These are phyloP conservation scores for Drosophila bunnanda DNA, from an alignment of 2,888 invertebrate genomes.

Conservation along the genomic window DNA sequence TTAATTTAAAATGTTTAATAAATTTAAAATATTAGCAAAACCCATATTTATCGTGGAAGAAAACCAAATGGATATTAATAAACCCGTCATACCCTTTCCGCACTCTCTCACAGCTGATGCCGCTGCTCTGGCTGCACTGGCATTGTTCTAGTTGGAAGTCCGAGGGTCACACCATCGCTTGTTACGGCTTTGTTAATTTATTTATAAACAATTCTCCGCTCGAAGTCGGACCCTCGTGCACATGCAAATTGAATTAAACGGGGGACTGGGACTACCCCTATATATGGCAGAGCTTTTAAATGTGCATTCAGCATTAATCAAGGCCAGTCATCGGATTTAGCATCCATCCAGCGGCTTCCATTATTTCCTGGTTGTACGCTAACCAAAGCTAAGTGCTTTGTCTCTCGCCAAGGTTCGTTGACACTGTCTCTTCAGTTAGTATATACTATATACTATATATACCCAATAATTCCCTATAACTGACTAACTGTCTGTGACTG, in stretches of 20 bases:
- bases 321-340: slow-evolving; percentile 50
- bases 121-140: slow-evolving; percentile 13
- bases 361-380: slow-evolving; percentile 44
- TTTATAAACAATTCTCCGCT: slow-evolving; percentile 55
- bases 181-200: slow-evolving; percentile 57
- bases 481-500: slow-evolving; percentile 36
- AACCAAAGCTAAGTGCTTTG: slow-evolving; percentile 44
- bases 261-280: slow-evolving; percentile 26
- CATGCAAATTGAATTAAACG: slow-evolving; percentile 69
- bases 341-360: slow-evolving; percentile 16
- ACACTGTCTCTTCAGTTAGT: slow-evolving; percentile 28
- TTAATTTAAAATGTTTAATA: neutral
- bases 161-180: slow-evolving; percentile 39
- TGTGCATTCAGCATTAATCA: slow-evolving; percentile 60
- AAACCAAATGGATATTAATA: slow-evolving; percentile 1
- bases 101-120: slow-evolving; percentile 3
- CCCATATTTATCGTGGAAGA: too few relatives aligned
- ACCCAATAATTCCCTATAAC: slow-evolving; percentile 25
- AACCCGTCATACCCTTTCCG: slow-evolving; percentile 2
- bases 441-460: slow-evolving; percentile 3
- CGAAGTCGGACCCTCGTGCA: slow-evolving; percentile 32
- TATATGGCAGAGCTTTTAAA: slow-evolving; percentile 35
- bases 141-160: slow-evolving; percentile 59
- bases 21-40: too few relatives aligned
- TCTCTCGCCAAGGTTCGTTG: slow-evolving; percentile 55